Conservation (phyloP, 2,113 vertebrate genomes). For the Opisthocomus hoazin region DNA sequence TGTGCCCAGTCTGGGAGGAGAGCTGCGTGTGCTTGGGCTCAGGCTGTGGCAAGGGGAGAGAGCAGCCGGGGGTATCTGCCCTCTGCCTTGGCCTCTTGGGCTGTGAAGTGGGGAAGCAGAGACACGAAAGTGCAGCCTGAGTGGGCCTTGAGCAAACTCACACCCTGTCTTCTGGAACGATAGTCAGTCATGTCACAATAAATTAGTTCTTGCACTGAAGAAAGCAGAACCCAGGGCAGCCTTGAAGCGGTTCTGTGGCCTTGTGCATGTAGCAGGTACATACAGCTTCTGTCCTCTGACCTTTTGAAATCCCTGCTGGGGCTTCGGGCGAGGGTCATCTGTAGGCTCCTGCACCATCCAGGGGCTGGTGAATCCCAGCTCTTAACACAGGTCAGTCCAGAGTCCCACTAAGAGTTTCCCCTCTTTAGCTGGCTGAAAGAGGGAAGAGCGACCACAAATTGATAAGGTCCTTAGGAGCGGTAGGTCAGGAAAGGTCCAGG, state of each 20-base stretch:
- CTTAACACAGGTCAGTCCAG: not conserved
- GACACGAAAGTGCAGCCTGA: not conserved
- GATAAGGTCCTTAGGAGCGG: not conserved
- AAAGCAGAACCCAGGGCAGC: not conserved
- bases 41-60: not conserved
- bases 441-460: not conserved
- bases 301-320: not conserved
- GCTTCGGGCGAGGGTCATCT: not conserved
- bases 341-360: rapidly evolving
- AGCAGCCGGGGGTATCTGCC: not conserved
- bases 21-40: rapidly evolving
- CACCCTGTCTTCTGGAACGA: not conserved
- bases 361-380: not conserved
- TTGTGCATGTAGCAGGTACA: not conserved
- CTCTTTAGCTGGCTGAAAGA: not conserved
- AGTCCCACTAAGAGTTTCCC: not conserved
- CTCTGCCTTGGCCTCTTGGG: not conserved
- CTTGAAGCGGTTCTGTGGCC: not conserved
- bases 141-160: not conserved
- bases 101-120: not conserved
- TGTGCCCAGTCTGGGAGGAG: not conserved
- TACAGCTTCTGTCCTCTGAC: not conserved
- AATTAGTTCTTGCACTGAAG: not conserved
- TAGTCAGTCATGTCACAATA: not conserved
- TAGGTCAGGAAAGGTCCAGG: not conserved